phyloP scores from a whole-genome alignment of 2,888 invertebrate genomes.

The Patella depressa region DNA sequence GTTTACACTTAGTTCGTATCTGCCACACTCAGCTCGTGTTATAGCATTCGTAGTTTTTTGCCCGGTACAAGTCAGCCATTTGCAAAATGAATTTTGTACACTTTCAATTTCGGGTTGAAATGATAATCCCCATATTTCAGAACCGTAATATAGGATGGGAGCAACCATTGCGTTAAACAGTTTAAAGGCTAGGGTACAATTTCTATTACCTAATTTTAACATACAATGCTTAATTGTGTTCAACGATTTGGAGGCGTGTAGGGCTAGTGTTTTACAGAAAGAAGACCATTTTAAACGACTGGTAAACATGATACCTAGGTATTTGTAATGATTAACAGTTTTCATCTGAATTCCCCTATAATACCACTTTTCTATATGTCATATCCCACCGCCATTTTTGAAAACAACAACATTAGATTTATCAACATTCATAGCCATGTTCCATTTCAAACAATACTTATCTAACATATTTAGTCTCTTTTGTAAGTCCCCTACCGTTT shows the following conservation, averaged over 20 bases:
- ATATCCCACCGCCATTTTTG: conserved; percentile 28
- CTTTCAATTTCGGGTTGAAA: not conserved
- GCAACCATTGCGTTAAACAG: not conserved
- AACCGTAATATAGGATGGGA: not conserved
- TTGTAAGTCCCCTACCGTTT: conserved; percentile 31
- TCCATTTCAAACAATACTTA: conserved; percentile 26
- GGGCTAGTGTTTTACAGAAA: conserved; percentile 1
- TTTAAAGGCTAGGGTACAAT: not conserved
- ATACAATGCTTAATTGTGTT: not conserved
- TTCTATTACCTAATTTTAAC: not conserved
- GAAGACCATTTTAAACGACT: not conserved
- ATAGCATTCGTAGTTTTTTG: not conserved
- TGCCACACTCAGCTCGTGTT: not conserved
- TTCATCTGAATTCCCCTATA: not conserved
- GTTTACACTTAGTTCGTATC: not conserved
- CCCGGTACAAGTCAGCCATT: not conserved
- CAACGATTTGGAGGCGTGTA: not conserved
- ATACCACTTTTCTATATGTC: conserved; percentile 29
- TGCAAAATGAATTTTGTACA: not conserved
- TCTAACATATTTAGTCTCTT: conserved; percentile 25
- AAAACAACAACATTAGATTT: conserved; percentile 32
- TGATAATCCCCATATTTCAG: not conserved
- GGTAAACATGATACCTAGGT: not conserved
- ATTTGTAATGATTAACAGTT: not conserved
- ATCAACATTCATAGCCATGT: conserved; percentile 24